Percentiles rank a stretch among this genome's conserved stretches.
Evolutionary conservation across 2,888 invertebrate species (phyloP).

Genomic region (Ophion ventricosus): DNA sequence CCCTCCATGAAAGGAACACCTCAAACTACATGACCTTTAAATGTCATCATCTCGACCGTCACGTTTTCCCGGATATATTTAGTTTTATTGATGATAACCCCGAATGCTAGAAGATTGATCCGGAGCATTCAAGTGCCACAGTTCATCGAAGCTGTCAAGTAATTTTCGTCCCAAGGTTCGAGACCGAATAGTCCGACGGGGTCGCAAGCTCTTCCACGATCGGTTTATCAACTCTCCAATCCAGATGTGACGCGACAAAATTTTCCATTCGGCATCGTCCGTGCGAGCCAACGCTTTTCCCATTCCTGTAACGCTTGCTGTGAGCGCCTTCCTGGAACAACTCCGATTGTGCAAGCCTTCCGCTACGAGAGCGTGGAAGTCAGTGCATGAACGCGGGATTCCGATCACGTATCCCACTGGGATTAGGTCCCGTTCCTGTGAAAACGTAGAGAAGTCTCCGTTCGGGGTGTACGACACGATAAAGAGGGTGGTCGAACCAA

Average conservation of each 20-base stretch:
- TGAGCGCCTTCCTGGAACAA: background rate
- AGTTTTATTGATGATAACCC: background rate
- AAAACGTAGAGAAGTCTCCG: constrained; percentile 57
- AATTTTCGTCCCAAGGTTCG: background rate
- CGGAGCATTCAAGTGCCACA: background rate
- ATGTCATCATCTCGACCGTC: background rate
- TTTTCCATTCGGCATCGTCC: constrained; percentile 2
- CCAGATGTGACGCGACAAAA: constrained; percentile 21
- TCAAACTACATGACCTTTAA: too few relatives aligned
- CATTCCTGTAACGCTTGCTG: background rate
- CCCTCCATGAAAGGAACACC: too few relatives aligned
- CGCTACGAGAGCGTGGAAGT: constrained; percentile 46
- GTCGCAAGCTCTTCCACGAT: background rate
- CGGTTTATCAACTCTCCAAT: background rate
- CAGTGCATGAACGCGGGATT: constrained; percentile 71
- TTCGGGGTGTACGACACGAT: constrained; percentile 52
- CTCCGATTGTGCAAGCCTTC: constrained; percentile 13
- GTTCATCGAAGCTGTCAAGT: background rate
- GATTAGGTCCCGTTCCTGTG: constrained; percentile 80
- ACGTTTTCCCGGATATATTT: background rate
- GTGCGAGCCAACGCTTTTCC: constrained; percentile 41
- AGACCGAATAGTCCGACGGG: background rate
- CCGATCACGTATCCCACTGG: constrained; percentile 79
- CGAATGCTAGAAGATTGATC: background rate
- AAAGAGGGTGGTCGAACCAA: constrained; percentile 28